Conservation (phyloP, 2,113 vertebrate genomes). For the Suricata suricatta region DNA sequence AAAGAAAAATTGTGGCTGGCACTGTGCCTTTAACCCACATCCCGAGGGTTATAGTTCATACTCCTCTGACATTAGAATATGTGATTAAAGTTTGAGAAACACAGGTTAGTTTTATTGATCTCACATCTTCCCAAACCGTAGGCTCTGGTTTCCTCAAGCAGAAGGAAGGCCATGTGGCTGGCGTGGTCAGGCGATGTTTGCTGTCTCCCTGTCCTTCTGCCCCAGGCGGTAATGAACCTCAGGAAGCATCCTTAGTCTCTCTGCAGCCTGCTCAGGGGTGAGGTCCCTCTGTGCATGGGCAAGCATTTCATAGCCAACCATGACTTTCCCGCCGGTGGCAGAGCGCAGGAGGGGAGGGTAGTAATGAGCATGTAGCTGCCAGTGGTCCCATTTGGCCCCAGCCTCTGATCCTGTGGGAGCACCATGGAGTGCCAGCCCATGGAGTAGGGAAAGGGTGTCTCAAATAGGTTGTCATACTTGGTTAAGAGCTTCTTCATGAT, state of each 20-base stretch:
- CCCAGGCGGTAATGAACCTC: conserved; percentile 88
- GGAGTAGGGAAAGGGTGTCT: conserved; percentile 90
- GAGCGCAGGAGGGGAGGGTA: conserved; percentile 96
- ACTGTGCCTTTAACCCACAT: not conserved
- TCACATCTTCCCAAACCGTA: conserved; percentile 46
- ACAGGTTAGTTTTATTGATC: conserved; percentile 73
- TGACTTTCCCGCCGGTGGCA: conserved; percentile 94
- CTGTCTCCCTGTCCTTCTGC: conserved; percentile 40
- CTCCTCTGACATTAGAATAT: conserved; percentile 17
- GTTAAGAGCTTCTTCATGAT: conserved; percentile 88
- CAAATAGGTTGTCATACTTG: conserved; percentile 91
- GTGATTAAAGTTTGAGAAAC: conserved; percentile 55
- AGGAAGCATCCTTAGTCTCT: conserved; percentile 90
- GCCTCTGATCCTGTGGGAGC: conserved; percentile 91
- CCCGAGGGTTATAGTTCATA: not conserved
- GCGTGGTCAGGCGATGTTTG: not conserved
- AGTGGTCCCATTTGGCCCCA: conserved; percentile 90
- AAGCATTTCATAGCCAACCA: conserved; percentile 99
- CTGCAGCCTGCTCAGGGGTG: conserved; percentile 96
- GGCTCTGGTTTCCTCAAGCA: conserved; percentile 32
- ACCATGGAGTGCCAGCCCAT: conserved; percentile 91
- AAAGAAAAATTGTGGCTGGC: conserved; percentile 32
- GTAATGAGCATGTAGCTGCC: conserved; percentile 98
- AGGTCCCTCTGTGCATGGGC: conserved; percentile 95
- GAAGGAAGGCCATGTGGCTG: conserved; percentile 58